Conservation (phyloP, 2,113 vertebrate genomes). For the Manacus vitellinus region DNA sequence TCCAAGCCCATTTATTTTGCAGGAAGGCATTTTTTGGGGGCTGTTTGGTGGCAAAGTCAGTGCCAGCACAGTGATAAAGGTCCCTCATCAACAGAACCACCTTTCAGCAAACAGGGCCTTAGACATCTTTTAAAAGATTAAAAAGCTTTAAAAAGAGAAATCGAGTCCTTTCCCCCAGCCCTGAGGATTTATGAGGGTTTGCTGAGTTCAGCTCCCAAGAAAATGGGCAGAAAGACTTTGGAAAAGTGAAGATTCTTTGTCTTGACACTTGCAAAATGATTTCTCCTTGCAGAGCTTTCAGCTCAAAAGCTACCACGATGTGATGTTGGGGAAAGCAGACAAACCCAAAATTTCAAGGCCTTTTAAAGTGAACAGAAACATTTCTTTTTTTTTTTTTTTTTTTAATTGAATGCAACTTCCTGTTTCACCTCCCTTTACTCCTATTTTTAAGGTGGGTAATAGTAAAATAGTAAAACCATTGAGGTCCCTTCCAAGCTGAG, state of each 20-base stretch:
- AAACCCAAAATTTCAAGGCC: not conserved
- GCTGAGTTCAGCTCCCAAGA: not conserved
- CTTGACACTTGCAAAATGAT: not conserved
- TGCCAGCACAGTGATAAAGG: not conserved
- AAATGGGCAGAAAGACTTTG: not conserved
- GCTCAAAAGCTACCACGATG: not conserved
- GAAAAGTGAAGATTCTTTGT: not conserved
- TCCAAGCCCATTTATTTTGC: not conserved
- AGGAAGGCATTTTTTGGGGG: not conserved
- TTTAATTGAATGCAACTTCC: not conserved
- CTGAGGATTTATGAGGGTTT: not conserved
- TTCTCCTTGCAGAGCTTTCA: not conserved
- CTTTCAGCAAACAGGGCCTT: not conserved
- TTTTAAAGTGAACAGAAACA: not conserved
- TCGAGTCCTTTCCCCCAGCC: fast-evolving
- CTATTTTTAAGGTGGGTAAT: not conserved
- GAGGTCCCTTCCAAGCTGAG: too few species aligned
- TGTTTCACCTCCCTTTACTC: not conserved
- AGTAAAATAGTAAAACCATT: too few species aligned
- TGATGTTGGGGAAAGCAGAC: not conserved
- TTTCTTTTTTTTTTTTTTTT: not conserved
- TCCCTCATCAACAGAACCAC: not conserved
- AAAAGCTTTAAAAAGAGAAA: not conserved
- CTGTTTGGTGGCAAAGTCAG: not conserved
- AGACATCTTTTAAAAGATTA: not conserved